A percentile compares a stretch with the other conserved stretches of the same genome.
These are phyloP conservation scores for Trichechus manatus DNA, from an alignment of 2,113 vertebrate species.

Conservation along the genomic window DNA sequence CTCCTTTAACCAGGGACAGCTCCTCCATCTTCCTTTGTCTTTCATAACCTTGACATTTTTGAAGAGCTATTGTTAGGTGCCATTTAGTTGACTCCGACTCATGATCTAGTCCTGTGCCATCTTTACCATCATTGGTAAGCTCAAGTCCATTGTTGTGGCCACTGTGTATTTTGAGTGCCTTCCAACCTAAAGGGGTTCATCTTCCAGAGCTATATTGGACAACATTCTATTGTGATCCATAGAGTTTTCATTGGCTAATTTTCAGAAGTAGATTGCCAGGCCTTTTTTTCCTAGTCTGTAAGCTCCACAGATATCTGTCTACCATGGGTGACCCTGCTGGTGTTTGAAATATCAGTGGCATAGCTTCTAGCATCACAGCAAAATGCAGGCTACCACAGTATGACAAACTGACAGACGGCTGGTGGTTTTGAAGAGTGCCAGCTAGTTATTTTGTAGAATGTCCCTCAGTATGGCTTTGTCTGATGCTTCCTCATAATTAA, in stretches of 20 bases:
- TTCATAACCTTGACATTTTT: neutral
- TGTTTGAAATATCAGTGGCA: too few relatives aligned
- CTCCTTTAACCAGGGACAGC: neutral
- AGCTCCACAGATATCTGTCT: neutral
- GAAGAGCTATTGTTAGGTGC: neutral
- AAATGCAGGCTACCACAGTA: neutral
- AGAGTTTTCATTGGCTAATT: neutral
- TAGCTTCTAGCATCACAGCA: neutral
- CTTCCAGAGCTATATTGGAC: too few relatives aligned
- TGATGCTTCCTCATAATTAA: neutral
- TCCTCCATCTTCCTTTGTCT: neutral
- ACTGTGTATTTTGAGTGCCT: neutral
- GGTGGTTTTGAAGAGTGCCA: neutral
- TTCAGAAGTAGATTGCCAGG: neutral
- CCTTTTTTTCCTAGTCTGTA: neutral
- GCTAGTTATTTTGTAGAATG: neutral
- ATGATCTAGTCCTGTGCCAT: neutral
- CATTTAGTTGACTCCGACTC: neutral
- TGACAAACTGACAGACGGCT: neutral
- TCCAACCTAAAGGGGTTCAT: too few relatives aligned
- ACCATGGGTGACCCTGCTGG: neutral
- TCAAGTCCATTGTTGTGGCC: neutral
- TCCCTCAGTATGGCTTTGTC: neutral
- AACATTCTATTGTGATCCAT: too few relatives aligned
- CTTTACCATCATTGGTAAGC: neutral